Percentiles rank a stretch among this genome's conserved stretches.
Conservation (phyloP, 37 sponge, comb jelly and placozoan genomes). For the Theonella swinhoei region DNA sequence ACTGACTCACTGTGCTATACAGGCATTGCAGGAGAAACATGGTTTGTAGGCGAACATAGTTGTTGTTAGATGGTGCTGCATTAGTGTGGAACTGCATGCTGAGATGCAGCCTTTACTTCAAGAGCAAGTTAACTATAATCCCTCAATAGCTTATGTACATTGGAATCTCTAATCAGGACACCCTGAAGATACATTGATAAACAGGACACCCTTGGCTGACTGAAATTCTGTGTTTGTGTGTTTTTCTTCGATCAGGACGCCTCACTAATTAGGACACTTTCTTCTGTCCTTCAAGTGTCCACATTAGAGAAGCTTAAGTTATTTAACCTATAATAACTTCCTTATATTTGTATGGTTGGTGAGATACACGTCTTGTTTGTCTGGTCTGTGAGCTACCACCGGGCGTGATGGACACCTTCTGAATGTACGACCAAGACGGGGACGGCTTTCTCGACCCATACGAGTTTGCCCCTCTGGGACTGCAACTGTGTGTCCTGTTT, state of each 20-base stretch:
- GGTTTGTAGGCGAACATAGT: background rate
- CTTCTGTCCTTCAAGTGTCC: no score
- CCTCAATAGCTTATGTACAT: background rate
- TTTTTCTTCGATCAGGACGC: no score
- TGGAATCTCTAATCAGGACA: background rate
- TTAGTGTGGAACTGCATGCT: background rate
- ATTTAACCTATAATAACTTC: no score
- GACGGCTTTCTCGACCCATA: slow-evolving; percentile 72
- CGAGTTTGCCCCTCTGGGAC: slow-evolving; percentile 54
- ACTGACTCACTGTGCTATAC: slow-evolving; percentile 37
- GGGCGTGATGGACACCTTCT: slow-evolving; percentile 62
- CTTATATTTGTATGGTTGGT: no score
- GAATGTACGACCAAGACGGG: slow-evolving; percentile 56
- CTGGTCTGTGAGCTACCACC: slow-evolving; percentile 35
- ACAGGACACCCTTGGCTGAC: no score
- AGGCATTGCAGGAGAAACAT: slow-evolving; percentile 1
- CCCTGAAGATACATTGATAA: background rate
- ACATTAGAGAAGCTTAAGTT: no score
- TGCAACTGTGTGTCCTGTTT: no score
- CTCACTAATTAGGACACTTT: no score
- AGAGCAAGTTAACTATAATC: background rate
- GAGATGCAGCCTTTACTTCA: background rate
- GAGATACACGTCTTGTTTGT: no score
- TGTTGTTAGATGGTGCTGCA: background rate
- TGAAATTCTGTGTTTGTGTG: no score